phyloP scores from a whole-genome alignment of 2,113 vertebrate genomes.

The Caranx ignobilis region DNA sequence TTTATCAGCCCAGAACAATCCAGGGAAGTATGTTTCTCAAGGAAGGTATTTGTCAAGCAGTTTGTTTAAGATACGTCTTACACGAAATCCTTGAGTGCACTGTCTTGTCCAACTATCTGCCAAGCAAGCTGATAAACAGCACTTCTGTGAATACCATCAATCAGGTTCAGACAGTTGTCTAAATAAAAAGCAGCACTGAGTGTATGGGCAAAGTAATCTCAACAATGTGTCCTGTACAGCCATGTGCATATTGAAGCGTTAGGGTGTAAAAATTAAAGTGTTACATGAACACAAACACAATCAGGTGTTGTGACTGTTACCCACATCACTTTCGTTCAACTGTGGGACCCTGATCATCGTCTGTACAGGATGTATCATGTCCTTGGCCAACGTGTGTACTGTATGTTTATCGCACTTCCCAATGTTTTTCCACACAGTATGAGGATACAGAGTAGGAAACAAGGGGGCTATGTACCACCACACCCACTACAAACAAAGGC shows the following conservation, averaged over 20 bases:
- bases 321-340: not conserved
- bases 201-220: not conserved
- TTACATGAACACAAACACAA: no score
- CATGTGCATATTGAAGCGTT: no score
- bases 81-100: not conserved
- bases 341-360: not conserved
- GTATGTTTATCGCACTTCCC: slow-evolving; percentile 56
- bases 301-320: not conserved
- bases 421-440: slow-evolving; percentile 44
- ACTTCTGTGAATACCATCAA: not conserved
- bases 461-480: slow-evolving; percentile 7
- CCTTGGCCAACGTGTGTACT: not conserved
- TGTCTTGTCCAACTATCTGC: slow-evolving; percentile 5
- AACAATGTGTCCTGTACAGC: not conserved
- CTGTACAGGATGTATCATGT: slow-evolving; percentile 44
- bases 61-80: not conserved
- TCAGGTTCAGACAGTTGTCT: not conserved
- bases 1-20: slow-evolving; percentile 2
- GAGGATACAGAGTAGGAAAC: slow-evolving; percentile 52
- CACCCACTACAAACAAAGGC: slow-evolving; percentile 54
- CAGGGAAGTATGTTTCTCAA: not conserved
- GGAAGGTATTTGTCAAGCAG: not conserved
- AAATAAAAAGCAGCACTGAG: not conserved
- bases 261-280: not conserved
- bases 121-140: not conserved